phyloP scores from a whole-genome alignment of 2,797 vertebrate species.

The Gallinago solitaria region DNA sequence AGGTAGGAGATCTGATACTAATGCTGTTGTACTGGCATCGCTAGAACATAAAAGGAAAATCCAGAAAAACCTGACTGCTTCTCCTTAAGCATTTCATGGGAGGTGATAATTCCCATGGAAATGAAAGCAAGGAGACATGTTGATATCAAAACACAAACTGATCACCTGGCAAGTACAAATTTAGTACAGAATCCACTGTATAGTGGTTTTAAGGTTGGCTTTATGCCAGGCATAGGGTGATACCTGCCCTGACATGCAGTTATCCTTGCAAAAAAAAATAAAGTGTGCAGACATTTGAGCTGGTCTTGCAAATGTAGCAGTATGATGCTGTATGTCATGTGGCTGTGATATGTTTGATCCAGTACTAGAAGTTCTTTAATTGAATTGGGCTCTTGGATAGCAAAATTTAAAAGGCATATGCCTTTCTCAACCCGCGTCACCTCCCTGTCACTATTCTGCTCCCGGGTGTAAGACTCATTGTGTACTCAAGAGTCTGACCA shows the following conservation, averaged over 20 bases:
- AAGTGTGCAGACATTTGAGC: neutral
- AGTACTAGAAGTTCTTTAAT: neutral
- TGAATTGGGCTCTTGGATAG: neutral
- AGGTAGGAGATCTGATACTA: neutral
- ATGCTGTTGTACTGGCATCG: neutral
- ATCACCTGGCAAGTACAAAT: neutral
- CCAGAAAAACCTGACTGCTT: neutral
- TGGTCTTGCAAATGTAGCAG: neutral
- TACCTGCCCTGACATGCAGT: neutral
- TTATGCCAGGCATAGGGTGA: neutral
- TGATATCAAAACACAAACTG: neutral
- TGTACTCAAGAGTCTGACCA: neutral
- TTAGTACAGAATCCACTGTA: neutral
- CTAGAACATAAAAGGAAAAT: neutral
- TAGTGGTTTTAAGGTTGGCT: neutral
- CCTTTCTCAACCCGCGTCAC: neutral
- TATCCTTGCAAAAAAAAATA: neutral
- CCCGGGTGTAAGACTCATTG: neutral
- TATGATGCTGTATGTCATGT: neutral
- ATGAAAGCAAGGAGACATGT: neutral
- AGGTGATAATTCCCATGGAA: neutral
- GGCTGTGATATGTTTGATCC: neutral
- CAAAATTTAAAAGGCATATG: neutral
- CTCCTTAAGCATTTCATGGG: neutral
- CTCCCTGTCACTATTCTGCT: neutral